Percentiles rank a stretch among this genome's conserved stretches.
These are phyloP conservation scores for Sminthurides aquaticus DNA, from an alignment of 2,888 invertebrate genomes.

Conservation along the genomic window DNA sequence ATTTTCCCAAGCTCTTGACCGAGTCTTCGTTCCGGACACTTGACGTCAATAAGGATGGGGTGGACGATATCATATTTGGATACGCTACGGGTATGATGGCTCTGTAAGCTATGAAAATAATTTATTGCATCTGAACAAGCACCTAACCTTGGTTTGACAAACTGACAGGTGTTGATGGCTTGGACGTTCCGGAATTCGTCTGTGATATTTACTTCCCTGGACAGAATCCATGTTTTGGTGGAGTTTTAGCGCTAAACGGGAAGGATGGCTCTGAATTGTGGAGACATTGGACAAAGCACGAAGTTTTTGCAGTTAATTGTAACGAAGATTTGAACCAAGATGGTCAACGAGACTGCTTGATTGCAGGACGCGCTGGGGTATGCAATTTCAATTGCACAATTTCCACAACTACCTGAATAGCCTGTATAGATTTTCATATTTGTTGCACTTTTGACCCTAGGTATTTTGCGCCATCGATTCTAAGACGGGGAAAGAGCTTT, in stretches of 20 bases:
- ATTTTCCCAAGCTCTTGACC: conserved; percentile 62
- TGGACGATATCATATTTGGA: conserved; percentile 66
- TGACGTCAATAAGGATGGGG: conserved; percentile 64
- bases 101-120: not conserved
- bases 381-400: conserved; percentile 41
- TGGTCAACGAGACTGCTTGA: conserved; percentile 62
- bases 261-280: conserved; percentile 62
- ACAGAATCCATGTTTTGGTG: conserved; percentile 62
- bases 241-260: conserved; percentile 61
- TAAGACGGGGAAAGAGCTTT: conserved; percentile 59
- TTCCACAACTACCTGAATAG: too few species aligned
- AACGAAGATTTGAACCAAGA: conserved; percentile 63
- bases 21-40: conserved; percentile 65
- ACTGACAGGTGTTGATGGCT: conserved; percentile 53
- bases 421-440: not conserved
- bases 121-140: too few species aligned
- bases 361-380: conserved; percentile 65
- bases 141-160: not conserved
- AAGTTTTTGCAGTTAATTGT: conserved; percentile 67
- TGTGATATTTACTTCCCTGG: conserved; percentile 63
- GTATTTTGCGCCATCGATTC: conserved; percentile 58
- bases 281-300: conserved; percentile 64
- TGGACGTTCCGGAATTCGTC: conserved; percentile 50
- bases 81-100: conserved; percentile 63
- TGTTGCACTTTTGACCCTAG: conserved; percentile 40